Base-by-base conservation (phyloP, 2,888 invertebrate genomes). In the Campopleginae sp. region DNA sequence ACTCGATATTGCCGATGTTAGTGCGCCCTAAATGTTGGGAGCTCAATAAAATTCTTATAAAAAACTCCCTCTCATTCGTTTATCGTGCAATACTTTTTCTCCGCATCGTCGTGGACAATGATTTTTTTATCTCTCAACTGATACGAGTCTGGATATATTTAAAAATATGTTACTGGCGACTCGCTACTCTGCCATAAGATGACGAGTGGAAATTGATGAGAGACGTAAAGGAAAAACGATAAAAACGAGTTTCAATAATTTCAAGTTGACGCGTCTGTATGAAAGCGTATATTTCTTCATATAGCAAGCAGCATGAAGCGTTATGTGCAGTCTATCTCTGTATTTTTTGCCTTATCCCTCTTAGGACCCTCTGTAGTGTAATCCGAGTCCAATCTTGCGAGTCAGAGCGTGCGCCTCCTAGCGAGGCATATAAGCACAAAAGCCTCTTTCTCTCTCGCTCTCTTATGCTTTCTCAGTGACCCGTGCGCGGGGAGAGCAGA, bases 351-450 rank as follows among this genome's bases (percentile, higher is more conserved):
- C 71, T 76, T 54, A 77, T 72, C 74, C 78, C 74, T 58, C 27
- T 23, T 58, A 27, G 58, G 58, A 58, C 58, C 68, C 74, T 66
- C 78, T 10, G 72, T 71, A 82, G 46, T 82, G 82, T 85, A 85
- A 85, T 85, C 85, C 79, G 85, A 85, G 82, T 71, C 82, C 85
- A 82, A 85, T 85, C 85, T 85, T 79, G 31, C 71, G 79, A 82
- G 65, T 70, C 58, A 27, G 48, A 75, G 44, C 63, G 58, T 14
- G 58, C 58, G 70, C 51, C 79, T 70, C 68, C 79, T 70, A 68
- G 79, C 46, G 46, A 66, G 65, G 48, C 48, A 61, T 58, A 58
- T 14, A 58, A 58, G 58, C 27, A 58, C 58, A 58, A 58, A 58
- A 58, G 58, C 14, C 1, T 23, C 27, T 58, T 23, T 8, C 23